Base-by-base conservation (phyloP, 2,888 invertebrate genomes). In the Andrena chrysosceles region DNA sequence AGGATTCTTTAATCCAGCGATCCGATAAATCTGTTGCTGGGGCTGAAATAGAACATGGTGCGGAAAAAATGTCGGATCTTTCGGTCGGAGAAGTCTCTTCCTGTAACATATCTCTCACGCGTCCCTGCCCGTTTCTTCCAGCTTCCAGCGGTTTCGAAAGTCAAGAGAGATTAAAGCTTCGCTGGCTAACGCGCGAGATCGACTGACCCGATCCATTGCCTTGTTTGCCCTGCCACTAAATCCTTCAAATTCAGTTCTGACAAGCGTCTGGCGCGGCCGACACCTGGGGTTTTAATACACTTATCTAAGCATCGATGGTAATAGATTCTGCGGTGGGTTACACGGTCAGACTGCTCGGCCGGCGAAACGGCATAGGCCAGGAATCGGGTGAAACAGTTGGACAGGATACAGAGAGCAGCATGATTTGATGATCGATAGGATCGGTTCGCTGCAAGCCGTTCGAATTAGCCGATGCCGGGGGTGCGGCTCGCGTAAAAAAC, bases 401-500 rank as follows among this genome's bases (percentile, higher is more conserved):
- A 78, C 48, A 31, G 54, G 75, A 83, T 78, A 54, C 59, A 59
- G 78, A 83, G 70, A 73, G 31, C 72, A 29, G 66, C 66, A 62
- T 73, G 83, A 77, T 83, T 63, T 56, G 73, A 72, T 81, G 83
- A 84, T 84, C 83, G 84, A 84, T 84, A 84, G 84, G 79, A 75
- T 79, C 56, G 68, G 69, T 83, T 69, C 29, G 54, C 54, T 49
- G 63, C 20, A 35, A 78, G 78, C 54, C 26, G 72, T 83, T 78
- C 71, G 84, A 78, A 84, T 84, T 78, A 78, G 68, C 71, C n/a
- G 83, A 63, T 78, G 73, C 29, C 62, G 69, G 77, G 76, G 85
- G 84, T 81, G 85, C 87, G 85, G 74, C 83, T 23, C 42, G 54
- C 31, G 66, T 67, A 81, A 83, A 89, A 89, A 86, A 79, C 77